A percentile compares a stretch with the other conserved stretches of the same genome.
Evolutionary conservation across 2,113 vertebrate genomes (phyloP).

Genomic region (Callipepla californica): DNA sequence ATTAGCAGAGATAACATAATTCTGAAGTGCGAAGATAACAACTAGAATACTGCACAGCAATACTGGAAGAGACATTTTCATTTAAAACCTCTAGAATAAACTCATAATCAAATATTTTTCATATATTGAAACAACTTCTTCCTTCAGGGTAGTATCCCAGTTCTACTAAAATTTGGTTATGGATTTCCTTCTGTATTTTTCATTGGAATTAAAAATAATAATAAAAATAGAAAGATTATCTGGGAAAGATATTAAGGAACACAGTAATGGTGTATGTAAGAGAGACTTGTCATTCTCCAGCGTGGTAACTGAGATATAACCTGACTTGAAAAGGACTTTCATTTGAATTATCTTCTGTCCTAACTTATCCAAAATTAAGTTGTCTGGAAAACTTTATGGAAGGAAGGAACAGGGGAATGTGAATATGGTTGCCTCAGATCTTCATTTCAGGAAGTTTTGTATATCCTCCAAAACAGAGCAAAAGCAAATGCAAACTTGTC

Average conservation of each 20-base stretch:
- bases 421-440: neutral
- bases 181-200: neutral
- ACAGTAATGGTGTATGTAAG: neutral
- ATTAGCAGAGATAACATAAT: neutral
- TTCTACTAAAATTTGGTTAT: neutral
- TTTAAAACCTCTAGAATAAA: neutral
- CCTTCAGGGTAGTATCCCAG: neutral
- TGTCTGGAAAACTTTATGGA: neutral
- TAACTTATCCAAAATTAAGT: neutral
- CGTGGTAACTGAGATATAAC: neutral
- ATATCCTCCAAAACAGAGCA: neutral
- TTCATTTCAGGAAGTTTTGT: slow-evolving; percentile 19
- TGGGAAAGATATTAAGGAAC: neutral
- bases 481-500: neutral
- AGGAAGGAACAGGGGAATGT: neutral
- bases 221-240: neutral
- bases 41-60: neutral
- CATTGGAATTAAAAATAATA: neutral
- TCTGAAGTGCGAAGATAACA: neutral
- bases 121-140: neutral
- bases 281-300: neutral
- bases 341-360: neutral
- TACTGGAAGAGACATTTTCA: neutral
- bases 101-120: neutral
- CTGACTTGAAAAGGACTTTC: neutral